Conservation (phyloP, 2,888 invertebrate genomes). For the Leptopilina myrica region DNA sequence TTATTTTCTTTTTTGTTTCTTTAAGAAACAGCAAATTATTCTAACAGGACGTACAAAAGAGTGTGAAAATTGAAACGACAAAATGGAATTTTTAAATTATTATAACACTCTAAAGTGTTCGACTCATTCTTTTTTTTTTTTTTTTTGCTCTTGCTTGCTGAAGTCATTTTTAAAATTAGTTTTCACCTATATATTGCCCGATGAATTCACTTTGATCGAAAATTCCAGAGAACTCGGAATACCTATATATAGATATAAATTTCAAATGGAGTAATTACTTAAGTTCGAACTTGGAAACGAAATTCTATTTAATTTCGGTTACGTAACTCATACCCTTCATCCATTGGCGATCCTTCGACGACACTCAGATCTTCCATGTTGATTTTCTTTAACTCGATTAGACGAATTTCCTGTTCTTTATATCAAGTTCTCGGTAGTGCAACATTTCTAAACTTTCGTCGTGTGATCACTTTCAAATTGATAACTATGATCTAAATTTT, state of each 20-base stretch:
- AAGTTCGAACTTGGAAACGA: slow-evolving; percentile 52
- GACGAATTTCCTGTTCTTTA: not conserved
- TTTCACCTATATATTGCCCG: not conserved
- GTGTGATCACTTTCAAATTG: not conserved
- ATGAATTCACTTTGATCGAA: slow-evolving; percentile 16
- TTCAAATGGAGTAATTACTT: slow-evolving; percentile 53
- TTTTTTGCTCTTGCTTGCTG: not conserved
- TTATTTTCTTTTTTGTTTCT: too few relatives aligned
- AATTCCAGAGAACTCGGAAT: not conserved
- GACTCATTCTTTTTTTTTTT: not conserved
- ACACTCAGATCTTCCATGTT: not conserved
- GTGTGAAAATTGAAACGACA: too few relatives aligned
- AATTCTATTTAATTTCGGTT: slow-evolving; percentile 45
- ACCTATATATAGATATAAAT: not conserved
- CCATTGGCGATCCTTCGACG: not conserved
- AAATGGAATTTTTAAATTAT: too few relatives aligned
- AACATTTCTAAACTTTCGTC: not conserved
- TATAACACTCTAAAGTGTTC: not conserved
- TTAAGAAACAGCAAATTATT: too few relatives aligned
- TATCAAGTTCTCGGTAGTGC: not conserved
- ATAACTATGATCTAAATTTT: too few relatives aligned
- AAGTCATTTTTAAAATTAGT: not conserved
- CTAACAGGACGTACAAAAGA: too few relatives aligned
- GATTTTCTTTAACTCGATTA: slow-evolving; percentile 34
- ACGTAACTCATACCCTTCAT: slow-evolving; percentile 10